Percentiles rank a stretch among this genome's conserved stretches.
These are phyloP conservation scores for Leptogaster cylindrica DNA, from an alignment of 2,888 invertebrate genomes.

Conservation along the genomic window DNA sequence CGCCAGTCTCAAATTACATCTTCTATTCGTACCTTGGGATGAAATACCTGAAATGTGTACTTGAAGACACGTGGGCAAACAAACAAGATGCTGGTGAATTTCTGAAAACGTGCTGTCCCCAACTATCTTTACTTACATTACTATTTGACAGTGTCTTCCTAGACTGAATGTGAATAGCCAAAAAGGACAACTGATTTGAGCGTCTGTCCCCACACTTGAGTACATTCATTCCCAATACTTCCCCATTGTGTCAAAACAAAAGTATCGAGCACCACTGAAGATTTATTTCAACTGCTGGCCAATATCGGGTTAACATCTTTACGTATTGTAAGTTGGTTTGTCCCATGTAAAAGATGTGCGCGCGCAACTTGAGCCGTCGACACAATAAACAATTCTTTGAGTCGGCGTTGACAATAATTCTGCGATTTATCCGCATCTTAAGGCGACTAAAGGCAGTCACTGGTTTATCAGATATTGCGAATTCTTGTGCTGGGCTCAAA, in stretches of 20 bases:
- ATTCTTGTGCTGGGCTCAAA: background rate
- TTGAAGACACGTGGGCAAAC: conserved; percentile 25
- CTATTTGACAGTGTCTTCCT: conserved; percentile 1
- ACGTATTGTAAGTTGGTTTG: conserved; percentile 21
- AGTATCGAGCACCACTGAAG: conserved; percentile 31
- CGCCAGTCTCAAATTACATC: conserved; percentile 26
- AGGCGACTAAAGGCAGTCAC: background rate
- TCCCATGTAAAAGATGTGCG: conserved; percentile 31
- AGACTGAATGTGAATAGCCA: conserved; percentile 6
- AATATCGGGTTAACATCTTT: conserved; percentile 39
- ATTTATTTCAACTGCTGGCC: conserved; percentile 36
- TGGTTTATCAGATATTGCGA: conserved; percentile 28
- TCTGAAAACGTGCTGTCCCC: background rate
- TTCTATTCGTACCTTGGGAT: no score
- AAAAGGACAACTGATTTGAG: background rate
- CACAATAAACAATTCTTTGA: conserved; percentile 37
- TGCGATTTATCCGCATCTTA: conserved; percentile 24
- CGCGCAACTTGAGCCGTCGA: conserved; percentile 26
- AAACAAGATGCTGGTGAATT: conserved; percentile 25
- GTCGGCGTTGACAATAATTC: conserved; percentile 35
- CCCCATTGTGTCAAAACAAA: conserved; percentile 36
- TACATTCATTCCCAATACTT: conserved; percentile 14
- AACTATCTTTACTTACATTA: conserved; percentile 5
- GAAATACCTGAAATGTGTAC: conserved; percentile 21
- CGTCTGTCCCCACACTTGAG: conserved; percentile 18